Conservation (phyloP, 2,888 invertebrate genomes). For the Ferrisia virgata region DNA sequence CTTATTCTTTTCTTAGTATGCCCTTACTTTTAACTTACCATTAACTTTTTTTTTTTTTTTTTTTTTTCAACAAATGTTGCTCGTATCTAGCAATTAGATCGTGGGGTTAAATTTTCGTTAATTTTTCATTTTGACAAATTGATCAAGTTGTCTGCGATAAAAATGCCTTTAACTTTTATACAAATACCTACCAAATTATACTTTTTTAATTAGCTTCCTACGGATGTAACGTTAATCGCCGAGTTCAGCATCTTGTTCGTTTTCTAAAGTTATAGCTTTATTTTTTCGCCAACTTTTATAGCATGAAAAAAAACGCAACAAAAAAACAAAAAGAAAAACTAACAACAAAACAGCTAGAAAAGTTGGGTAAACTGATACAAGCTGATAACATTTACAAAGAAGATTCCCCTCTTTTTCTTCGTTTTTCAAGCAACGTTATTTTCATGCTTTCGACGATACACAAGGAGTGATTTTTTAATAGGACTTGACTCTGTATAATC, state of each 20-base stretch:
- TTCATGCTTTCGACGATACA: not conserved
- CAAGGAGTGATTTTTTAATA: conserved; percentile 14
- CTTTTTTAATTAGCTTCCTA: conserved; percentile 23
- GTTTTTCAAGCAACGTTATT: not conserved
- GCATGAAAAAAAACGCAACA: not conserved
- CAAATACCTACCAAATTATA: conserved; percentile 26
- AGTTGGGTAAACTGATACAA: conserved; percentile 24
- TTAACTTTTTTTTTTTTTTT: conserved; percentile 17
- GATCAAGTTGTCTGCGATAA: conserved; percentile 20
- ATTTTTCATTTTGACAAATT: conserved; percentile 30
- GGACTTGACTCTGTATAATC: not conserved
- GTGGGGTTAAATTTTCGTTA: conserved; percentile 18
- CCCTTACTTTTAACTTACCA: not conserved
- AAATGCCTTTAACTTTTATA: not conserved
- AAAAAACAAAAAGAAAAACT: not conserved
- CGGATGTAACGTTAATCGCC: not conserved
- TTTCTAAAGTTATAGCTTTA: not conserved
- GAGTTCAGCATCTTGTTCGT: not conserved
- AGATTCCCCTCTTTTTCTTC: not conserved
- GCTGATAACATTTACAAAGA: conserved; percentile 4
- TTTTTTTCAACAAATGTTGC: not conserved
- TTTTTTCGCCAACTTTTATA: not conserved
- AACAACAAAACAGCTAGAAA: conserved; percentile 8
- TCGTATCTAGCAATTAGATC: not conserved
- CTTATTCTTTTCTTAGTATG: not conserved